Percentiles rank a stretch among this genome's conserved stretches.
These are phyloP conservation scores for Chondrilla cf. caribensis DNA, from an alignment of 37 sponge, comb jelly and placozoan species.

Conservation along the genomic window DNA sequence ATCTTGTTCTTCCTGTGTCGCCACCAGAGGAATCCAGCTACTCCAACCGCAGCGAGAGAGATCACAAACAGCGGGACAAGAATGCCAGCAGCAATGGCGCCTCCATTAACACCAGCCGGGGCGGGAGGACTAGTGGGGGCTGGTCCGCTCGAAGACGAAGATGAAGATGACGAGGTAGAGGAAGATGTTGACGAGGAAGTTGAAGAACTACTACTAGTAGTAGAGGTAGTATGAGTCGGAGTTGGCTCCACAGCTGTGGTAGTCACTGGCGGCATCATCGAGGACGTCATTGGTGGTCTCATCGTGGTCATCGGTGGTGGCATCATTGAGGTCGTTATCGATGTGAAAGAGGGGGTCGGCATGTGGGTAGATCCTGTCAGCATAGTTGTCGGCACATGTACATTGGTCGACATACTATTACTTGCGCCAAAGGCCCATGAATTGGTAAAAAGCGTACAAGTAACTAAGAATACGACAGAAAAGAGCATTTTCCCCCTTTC, in stretches of 20 bases:
- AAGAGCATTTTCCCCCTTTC: too few species aligned
- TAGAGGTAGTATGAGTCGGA: neutral
- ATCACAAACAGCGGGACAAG: slow-evolving; percentile 9
- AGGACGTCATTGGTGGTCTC: neutral
- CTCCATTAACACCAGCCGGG: neutral
- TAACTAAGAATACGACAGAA: too few species aligned
- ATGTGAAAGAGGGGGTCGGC: neutral
- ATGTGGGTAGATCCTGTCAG: neutral
- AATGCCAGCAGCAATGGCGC: slow-evolving; percentile 6
- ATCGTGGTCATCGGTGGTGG: neutral
- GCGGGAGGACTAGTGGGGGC: neutral
- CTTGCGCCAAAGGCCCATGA: too few species aligned
- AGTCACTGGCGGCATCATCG: neutral
- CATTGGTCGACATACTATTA: too few species aligned
- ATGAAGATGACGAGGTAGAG: neutral
- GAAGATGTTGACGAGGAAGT: neutral
- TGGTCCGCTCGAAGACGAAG: neutral
- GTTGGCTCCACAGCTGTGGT: neutral
- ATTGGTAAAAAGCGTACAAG: too few species aligned
- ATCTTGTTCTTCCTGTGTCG: slow-evolving; percentile 10
- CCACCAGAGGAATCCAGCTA: neutral
- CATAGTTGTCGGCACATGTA: neutral
- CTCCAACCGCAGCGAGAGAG: neutral
- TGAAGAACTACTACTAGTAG: neutral
- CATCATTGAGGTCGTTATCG: neutral